A percentile compares a stretch with the other conserved stretches of the same genome.
phyloP scores from a whole-genome alignment of 64 coral and sea anemone genomes.

The Trachythela sp. region DNA sequence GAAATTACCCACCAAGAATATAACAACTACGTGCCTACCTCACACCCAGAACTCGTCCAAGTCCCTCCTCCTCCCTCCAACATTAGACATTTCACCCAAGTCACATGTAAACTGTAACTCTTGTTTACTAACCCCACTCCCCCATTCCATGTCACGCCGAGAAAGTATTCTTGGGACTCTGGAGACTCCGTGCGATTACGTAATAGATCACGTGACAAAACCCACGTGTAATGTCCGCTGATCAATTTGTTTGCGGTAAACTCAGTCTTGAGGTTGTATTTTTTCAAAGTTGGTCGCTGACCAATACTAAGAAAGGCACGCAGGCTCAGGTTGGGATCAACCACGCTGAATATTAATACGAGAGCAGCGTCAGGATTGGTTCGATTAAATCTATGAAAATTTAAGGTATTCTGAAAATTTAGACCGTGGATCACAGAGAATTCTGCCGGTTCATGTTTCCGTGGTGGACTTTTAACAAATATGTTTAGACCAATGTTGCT shows the following conservation, averaged over 20 bases:
- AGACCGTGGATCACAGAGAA: background rate
- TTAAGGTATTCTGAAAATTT: background rate
- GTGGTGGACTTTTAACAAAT: background rate
- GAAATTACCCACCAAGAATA: too few relatives aligned
- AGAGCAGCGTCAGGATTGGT: background rate
- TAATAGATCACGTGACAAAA: background rate
- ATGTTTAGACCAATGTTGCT: background rate
- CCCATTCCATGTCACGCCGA: background rate
- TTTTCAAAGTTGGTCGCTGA: background rate
- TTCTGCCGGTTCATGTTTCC: background rate
- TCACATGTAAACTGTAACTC: background rate
- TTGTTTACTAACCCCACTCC: background rate
- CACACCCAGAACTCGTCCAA: background rate
- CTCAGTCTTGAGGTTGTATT: background rate
- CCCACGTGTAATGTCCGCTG: background rate
- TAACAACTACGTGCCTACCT: background rate
- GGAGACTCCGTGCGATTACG: background rate
- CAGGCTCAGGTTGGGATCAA: background rate
- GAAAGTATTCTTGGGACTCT: background rate
- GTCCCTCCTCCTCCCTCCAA: background rate
- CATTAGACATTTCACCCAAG: background rate
- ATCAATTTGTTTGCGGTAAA: background rate
- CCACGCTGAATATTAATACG: background rate
- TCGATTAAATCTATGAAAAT: background rate
- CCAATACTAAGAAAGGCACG: background rate